phyloP scores from a whole-genome alignment of 2,113 vertebrate species.

The Piliocolobus tephrosceles region DNA sequence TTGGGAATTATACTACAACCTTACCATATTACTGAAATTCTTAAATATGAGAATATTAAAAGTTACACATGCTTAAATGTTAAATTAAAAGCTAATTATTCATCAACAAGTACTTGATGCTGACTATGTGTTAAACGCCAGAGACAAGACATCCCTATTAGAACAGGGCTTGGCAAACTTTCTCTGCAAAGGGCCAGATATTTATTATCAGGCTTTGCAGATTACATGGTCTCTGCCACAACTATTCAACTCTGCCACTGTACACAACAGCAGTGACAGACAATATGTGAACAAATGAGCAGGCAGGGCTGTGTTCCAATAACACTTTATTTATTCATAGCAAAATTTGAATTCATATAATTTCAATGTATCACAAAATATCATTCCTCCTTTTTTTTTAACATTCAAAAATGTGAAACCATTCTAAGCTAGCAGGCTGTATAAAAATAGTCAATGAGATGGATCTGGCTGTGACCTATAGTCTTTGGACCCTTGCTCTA shows the following conservation, averaged over 20 bases:
- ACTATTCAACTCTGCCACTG: not conserved
- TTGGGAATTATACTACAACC: not conserved
- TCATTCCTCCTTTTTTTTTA: not conserved
- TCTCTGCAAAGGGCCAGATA: not conserved
- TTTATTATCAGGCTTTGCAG: too few species aligned
- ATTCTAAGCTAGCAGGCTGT: not conserved
- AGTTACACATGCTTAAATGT: not conserved
- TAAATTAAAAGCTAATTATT: not conserved
- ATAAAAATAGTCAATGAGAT: not conserved
- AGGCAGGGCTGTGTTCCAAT: not conserved
- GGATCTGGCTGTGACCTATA: not conserved
- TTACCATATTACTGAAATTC: not conserved
- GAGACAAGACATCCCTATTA: not conserved
- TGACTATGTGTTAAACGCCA: not conserved
- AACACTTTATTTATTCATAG: not conserved
- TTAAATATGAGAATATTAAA: slow-evolving; percentile 5
- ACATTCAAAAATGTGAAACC: not conserved
- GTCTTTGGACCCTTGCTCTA: not conserved
- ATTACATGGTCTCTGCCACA: not conserved
- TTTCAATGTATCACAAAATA: not conserved
- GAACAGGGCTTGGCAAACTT: not conserved
- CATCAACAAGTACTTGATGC: not conserved
- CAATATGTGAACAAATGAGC: not conserved
- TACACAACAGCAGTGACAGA: not conserved
- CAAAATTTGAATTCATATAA: not conserved